phyloP scores from a whole-genome alignment of 2,888 invertebrate genomes.

The Beris morrisii region DNA sequence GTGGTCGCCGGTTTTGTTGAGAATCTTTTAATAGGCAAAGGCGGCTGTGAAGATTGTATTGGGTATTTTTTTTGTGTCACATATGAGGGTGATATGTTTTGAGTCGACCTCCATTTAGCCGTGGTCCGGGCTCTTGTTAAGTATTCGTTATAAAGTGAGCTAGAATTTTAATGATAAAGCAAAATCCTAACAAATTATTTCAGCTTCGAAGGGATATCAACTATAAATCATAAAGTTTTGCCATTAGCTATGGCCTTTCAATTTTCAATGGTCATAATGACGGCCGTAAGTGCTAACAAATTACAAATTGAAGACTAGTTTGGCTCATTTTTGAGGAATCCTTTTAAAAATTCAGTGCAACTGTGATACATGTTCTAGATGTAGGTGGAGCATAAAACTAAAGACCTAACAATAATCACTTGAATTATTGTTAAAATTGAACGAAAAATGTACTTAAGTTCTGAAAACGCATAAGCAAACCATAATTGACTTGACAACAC shows the following conservation, averaged over 20 bases:
- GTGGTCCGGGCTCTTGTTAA: constrained; percentile 11
- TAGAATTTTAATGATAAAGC: constrained; percentile 5
- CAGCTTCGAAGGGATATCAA: neutral
- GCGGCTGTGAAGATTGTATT: constrained; percentile 7
- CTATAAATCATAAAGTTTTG: too few species aligned
- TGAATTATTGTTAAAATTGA: too few species aligned
- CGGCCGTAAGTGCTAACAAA: neutral
- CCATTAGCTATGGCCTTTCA: too few species aligned
- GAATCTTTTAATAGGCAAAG: constrained; percentile 20
- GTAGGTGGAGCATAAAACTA: too few species aligned
- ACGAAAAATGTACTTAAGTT: too few species aligned
- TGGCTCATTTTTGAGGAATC: too few species aligned
- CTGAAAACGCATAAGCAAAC: too few species aligned
- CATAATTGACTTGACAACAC: too few species aligned
- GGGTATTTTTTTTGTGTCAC: too few species aligned
- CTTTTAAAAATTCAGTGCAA: too few species aligned
- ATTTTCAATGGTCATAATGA: neutral
- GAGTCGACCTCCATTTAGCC: constrained; percentile 22
- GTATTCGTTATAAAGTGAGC: neutral
- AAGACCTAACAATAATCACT: too few species aligned
- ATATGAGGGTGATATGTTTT: constrained; percentile 28
- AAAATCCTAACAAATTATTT: neutral
- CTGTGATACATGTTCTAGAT: too few species aligned
- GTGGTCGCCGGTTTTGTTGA: constrained; percentile 24
- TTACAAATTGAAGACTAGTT: neutral